Percentiles rank a stretch among this genome's conserved stretches.
phyloP scores from a whole-genome alignment of 2,113 vertebrate genomes.

The Heterotis niloticus region DNA sequence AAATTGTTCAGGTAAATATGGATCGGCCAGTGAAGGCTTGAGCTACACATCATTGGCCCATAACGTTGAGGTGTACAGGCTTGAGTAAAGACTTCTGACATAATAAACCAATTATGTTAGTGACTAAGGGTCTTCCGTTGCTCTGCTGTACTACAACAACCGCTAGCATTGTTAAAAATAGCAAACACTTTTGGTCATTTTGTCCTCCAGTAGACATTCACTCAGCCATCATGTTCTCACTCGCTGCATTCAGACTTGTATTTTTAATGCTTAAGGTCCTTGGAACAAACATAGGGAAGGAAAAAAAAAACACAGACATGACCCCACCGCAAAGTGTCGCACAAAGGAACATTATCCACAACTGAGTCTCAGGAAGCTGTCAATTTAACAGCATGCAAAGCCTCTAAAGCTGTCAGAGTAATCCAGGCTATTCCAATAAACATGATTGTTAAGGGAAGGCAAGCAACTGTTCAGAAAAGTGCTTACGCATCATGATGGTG shows the following conservation, averaged over 20 bases:
- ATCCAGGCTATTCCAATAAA: constrained; percentile 9
- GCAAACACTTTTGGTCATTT: constrained; percentile 4
- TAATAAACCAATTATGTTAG: constrained; percentile 8
- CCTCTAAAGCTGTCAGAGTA: constrained; percentile 7
- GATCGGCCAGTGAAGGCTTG: not conserved
- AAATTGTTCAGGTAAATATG: too few relatives aligned
- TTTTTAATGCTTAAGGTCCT: not conserved
- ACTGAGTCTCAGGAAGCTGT: not conserved
- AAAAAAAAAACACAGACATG: too few relatives aligned
- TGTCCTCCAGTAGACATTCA: not conserved
- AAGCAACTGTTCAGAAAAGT: not conserved
- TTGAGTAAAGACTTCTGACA: not conserved
- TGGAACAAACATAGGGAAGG: too few relatives aligned
- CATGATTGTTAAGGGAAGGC: constrained; percentile 4
- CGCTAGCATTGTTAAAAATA: not conserved
- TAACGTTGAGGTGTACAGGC: constrained; percentile 9
- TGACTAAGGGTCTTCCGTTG: not conserved
- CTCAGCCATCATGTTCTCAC: not conserved
- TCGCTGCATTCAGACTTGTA: not conserved
- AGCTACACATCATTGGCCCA: not conserved
- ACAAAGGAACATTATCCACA: not conserved
- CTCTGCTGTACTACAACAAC: constrained; percentile 2
- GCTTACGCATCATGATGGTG: not conserved
- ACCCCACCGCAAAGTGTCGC: too few relatives aligned
- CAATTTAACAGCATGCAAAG: constrained; percentile 3